These are phyloP conservation scores for Drosophila serrata DNA, from an alignment of 1,140 invertebrate genomes.

Conservation along the genomic window DNA sequence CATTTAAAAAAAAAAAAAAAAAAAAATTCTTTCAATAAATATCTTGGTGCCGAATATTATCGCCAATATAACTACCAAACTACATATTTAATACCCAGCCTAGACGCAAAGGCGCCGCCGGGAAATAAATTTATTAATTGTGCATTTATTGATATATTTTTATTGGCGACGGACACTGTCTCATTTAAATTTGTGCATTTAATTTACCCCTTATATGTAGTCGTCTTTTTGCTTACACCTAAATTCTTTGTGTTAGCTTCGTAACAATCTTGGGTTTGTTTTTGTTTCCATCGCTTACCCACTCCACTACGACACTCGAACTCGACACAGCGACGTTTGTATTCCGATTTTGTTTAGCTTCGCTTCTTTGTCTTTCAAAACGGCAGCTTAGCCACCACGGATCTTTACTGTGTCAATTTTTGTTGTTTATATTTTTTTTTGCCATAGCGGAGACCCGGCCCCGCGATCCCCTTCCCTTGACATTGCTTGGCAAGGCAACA, in stretches of 20 bases:
- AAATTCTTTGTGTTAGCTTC: slow-evolving; percentile 14
- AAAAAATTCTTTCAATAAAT: too few species aligned
- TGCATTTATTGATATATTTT: slow-evolving; percentile 1
- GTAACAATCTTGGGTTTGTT: slow-evolving; percentile 4
- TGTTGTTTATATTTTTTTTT: slow-evolving; percentile 10
- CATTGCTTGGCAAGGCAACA: slow-evolving; percentile 11
- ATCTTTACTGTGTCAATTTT: neutral
- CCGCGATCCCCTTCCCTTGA: slow-evolving; percentile 1
- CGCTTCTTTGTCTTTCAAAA: neutral
- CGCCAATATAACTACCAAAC: too few species aligned
- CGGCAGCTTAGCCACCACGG: neutral
- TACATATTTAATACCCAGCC: neutral
- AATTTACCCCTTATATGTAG: neutral
- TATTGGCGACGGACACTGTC: neutral
- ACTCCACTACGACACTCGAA: slow-evolving; percentile 4
- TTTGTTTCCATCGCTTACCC: neutral
- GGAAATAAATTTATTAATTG: neutral
- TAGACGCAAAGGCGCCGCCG: neutral
- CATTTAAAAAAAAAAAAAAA: too few species aligned
- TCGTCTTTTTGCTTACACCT: neutral
- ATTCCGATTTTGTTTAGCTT: slow-evolving; percentile 7
- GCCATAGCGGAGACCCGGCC: slow-evolving; percentile 1
- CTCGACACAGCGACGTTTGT: slow-evolving; percentile 1
- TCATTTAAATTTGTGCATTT: neutral
- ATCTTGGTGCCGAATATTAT: too few species aligned